Percentiles rank a stretch among this genome's conserved stretches.
Evolutionary conservation across 1,140 invertebrate species (phyloP).

Genomic region (Cydia amplana): DNA sequence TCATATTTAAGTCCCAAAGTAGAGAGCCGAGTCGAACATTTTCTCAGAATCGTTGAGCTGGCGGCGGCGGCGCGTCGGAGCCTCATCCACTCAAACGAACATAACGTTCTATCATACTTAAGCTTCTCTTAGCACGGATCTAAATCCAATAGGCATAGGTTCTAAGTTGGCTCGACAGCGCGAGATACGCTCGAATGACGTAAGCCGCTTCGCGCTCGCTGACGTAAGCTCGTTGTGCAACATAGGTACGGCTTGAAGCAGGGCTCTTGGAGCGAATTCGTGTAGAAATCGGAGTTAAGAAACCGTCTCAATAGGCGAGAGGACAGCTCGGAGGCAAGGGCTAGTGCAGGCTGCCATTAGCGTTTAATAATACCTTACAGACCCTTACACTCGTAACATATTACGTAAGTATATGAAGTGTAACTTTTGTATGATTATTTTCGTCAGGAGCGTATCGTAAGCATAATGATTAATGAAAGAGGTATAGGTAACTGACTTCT

Average conservation of each 20-base stretch:
- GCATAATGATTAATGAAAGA: no score
- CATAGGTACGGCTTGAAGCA: conserved; percentile 75
- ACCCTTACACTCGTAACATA: conserved; percentile 1
- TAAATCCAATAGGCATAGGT: conserved; percentile 48
- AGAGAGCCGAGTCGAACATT: conserved; percentile 73
- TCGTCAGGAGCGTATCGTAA: neutral
- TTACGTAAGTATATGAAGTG: conserved; percentile 33
- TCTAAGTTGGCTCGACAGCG: conserved; percentile 54
- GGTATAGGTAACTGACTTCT: no score
- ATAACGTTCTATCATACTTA: conserved; percentile 77
- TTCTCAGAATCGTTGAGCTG: conserved; percentile 76
- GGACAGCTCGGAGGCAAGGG: conserved; percentile 62
- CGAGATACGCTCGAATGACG: conserved; percentile 70
- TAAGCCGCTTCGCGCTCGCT: conserved; percentile 75
- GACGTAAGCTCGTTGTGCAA: conserved; percentile 79
- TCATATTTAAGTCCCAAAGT: conserved; percentile 77
- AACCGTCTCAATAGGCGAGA: conserved; percentile 64
- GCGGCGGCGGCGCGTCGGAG: conserved; percentile 71
- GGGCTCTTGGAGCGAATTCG: conserved; percentile 71
- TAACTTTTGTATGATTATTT: neutral
- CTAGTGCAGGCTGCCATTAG: neutral
- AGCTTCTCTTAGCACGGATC: conserved; percentile 45
- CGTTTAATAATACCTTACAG: neutral
- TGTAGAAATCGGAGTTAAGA: conserved; percentile 76
- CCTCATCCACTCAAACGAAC: conserved; percentile 78